These are phyloP conservation scores for Drosophila malerkotliana DNA, from an alignment of 1,140 invertebrate species.

Conservation along the genomic window DNA sequence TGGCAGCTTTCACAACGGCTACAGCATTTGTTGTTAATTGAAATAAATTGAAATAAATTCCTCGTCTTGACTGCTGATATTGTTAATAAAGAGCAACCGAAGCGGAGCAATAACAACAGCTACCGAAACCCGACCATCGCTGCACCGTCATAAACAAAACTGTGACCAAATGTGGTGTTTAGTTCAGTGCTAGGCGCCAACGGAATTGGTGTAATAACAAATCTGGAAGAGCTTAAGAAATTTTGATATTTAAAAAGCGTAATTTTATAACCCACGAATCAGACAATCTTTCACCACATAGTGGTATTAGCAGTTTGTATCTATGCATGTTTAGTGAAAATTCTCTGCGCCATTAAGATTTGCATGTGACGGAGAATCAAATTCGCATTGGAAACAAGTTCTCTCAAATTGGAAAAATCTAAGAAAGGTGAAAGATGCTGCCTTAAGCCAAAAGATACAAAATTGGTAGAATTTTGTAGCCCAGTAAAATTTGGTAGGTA, in stretches of 20 bases:
- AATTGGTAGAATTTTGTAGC: neutral
- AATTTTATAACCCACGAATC: neutral
- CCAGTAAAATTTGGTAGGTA: too few species aligned
- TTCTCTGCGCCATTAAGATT: neutral
- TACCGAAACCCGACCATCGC: conserved; percentile 8
- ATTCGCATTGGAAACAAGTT: neutral
- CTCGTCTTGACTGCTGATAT: conserved; percentile 70
- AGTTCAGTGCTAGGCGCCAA: conserved; percentile 13
- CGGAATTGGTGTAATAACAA: conserved; percentile 1
- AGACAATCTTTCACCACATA: neutral
- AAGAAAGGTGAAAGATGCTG: neutral
- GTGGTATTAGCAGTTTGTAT: neutral
- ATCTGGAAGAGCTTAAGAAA: neutral
- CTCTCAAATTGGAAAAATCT: neutral
- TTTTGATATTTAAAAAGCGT: neutral
- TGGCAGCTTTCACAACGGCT: conserved; percentile 20
- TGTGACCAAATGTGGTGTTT: conserved; percentile 29
- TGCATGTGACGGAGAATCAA: neutral
- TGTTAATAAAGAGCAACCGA: conserved; percentile 69
- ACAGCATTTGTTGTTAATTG: conserved; percentile 69
- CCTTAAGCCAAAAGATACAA: neutral
- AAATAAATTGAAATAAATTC: conserved; percentile 83
- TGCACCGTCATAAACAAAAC: conserved; percentile 46
- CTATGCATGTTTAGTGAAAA: neutral
- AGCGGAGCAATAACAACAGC: conserved; percentile 29